Conservation (phyloP, 2,888 invertebrate species). For the Nemotelus nigrinus region DNA sequence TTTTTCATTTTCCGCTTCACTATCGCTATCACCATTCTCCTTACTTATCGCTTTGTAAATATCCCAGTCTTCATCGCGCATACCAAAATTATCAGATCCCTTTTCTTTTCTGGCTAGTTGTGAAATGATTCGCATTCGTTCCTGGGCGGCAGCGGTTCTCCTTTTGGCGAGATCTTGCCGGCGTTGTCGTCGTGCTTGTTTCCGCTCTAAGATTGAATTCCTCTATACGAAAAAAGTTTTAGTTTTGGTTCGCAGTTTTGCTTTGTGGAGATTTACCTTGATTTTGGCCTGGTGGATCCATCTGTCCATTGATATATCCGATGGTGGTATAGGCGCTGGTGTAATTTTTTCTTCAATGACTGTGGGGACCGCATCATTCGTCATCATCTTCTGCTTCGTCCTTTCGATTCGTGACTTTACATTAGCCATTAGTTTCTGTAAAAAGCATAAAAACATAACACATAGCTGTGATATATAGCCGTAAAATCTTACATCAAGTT, state of each 20-base stretch:
- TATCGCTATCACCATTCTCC: constrained; percentile 85
- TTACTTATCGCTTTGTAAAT: constrained; percentile 90
- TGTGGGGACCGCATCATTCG: constrained; percentile 66
- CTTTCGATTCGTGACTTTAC: constrained; percentile 68
- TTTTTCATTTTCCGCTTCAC: constrained; percentile 91
- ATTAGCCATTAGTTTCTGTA: constrained; percentile 53
- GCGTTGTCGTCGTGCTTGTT: constrained; percentile 79
- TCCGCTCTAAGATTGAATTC: constrained; percentile 70
- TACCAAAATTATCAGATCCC: constrained; percentile 90
- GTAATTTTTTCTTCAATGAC: constrained; percentile 55
- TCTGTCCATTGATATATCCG: constrained; percentile 57
- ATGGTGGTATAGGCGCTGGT: constrained; percentile 60
- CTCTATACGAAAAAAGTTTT: constrained; percentile 62
- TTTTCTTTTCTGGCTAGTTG: constrained; percentile 83
- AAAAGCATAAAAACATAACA: not conserved
- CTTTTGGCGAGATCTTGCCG: constrained; percentile 89
- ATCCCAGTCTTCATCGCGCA: constrained; percentile 95
- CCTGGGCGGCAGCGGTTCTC: constrained; percentile 91
- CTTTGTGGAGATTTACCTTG: constrained; percentile 52
- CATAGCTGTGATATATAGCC: not conserved
- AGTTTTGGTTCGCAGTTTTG: not conserved
- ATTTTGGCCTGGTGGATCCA: constrained; percentile 60
- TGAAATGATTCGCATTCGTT: constrained; percentile 93
- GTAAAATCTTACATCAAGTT: constrained; percentile 75
- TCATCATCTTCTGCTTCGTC: constrained; percentile 76